Percentiles rank a stretch among this genome's conserved stretches.
Conservation (phyloP, 2,113 vertebrate species). For the Melanostigma gelatinosum region DNA sequence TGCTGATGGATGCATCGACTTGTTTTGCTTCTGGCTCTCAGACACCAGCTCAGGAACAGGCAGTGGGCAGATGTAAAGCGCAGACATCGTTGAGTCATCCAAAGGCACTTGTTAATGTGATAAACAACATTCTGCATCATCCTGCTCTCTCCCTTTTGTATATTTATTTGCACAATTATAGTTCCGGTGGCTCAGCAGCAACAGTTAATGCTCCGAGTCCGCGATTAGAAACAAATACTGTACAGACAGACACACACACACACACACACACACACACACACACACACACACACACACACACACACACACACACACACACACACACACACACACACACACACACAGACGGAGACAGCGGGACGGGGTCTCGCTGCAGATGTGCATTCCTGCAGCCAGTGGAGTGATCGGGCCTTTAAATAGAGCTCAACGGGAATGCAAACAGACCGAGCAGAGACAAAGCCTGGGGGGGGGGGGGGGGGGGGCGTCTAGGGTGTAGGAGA, state of each 20-base stretch:
- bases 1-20: not conserved
- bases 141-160: conserved; percentile 28
- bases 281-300: no score
- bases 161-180: conserved; percentile 36
- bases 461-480: conserved; percentile 2
- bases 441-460: conserved; percentile 50
- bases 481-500: conserved; percentile 37
- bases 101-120: conserved; percentile 53
- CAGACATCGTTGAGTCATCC: conserved; percentile 34
- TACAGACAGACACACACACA: not conserved
- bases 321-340: conserved; percentile 7
- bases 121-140: conserved; percentile 47
- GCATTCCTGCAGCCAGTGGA: conserved; percentile 68
- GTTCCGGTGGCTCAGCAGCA: not conserved
- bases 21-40: conserved; percentile 2
- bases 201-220: conserved; percentile 1
- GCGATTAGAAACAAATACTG: conserved; percentile 17
- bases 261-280: no score
- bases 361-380: conserved; percentile 68
- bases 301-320: no score
- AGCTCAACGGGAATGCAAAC: conserved; percentile 75
- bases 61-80: conserved; percentile 15
- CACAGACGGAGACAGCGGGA: conserved; percentile 42
- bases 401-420: conserved; percentile 74
- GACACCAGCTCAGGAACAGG: conserved; percentile 8